A percentile compares a stretch with the other conserved stretches of the same genome.
Evolutionary conservation across 1,140 invertebrate species (phyloP).

Genomic region (Lepidurus arcticus): DNA sequence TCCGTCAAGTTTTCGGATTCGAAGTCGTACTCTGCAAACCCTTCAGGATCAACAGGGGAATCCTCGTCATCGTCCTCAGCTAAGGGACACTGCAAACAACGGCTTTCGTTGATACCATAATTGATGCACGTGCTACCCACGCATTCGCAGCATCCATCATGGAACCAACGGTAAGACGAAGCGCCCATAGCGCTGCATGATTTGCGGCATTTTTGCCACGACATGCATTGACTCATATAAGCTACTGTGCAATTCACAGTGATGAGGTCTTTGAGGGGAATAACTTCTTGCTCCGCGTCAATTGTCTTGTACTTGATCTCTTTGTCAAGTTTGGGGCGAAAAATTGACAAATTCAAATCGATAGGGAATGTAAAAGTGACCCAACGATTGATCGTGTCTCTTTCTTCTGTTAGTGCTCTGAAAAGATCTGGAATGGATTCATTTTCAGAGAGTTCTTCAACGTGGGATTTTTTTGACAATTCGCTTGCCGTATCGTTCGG

Average conservation of each 20-base stretch:
- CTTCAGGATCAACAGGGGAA: conserved; percentile 34
- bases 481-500: conserved; percentile 56
- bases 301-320: conserved; percentile 63
- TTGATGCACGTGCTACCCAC: conserved; percentile 82
- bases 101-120: conserved; percentile 83
- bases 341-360: conserved; percentile 56
- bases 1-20: conserved; percentile 33
- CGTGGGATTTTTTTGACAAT: conserved; percentile 72
- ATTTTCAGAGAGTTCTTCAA: conserved; percentile 70
- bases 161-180: conserved; percentile 68
- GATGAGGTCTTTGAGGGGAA: conserved; percentile 56
- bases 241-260: conserved; percentile 86
- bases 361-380: conserved; percentile 69
- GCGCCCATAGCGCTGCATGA: conserved; percentile 73
- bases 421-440: conserved; percentile 79
- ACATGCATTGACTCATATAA: conserved; percentile 84
- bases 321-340: conserved; percentile 53
- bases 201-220: conserved; percentile 75
- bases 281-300: conserved; percentile 55
- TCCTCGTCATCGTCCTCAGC: conserved; percentile 38
- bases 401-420: conserved; percentile 68
- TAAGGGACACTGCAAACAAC: conserved; percentile 46
- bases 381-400: conserved; percentile 67
- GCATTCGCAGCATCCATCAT: conserved; percentile 92
- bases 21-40: conserved; percentile 27